phyloP scores from a whole-genome alignment of 1,140 invertebrate species.

The Pygmarrhopalites habei region DNA sequence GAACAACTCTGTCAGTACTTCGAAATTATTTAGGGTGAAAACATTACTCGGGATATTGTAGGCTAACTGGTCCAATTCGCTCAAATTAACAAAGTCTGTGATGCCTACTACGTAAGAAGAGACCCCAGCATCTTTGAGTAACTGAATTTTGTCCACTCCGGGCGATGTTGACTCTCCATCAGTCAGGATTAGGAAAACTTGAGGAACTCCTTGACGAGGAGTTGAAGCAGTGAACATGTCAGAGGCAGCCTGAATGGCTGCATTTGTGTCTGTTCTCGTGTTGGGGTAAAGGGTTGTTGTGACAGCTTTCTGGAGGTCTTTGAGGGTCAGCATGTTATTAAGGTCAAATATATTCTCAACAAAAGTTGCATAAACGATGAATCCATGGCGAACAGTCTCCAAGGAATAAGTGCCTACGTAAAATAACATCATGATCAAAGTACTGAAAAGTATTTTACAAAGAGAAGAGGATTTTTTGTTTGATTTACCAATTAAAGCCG shows the following conservation, averaged over 20 bases:
- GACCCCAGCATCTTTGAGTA: neutral
- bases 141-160: neutral
- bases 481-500: neutral
- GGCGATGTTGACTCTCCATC: conserved; percentile 6
- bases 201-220: neutral
- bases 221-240: neutral
- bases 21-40: neutral
- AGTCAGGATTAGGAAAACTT: conserved; percentile 2
- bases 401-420: neutral
- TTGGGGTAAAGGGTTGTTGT: neutral
- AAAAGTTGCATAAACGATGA: neutral
- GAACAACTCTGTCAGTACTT: neutral
- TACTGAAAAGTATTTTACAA: too few species aligned
- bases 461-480: too few species aligned
- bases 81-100: neutral
- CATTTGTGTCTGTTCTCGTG: conserved; percentile 2
- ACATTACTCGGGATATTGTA: neutral
- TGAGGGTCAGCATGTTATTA: neutral
- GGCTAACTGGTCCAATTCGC: neutral
- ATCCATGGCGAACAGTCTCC: neutral
- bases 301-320: neutral
- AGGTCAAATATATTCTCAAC: neutral
- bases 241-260: neutral
- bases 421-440: too few species aligned
- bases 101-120: conserved; percentile 4